phyloP scores from a whole-genome alignment of 2,888 invertebrate species.

The Pristionchus fissidentatus region DNA sequence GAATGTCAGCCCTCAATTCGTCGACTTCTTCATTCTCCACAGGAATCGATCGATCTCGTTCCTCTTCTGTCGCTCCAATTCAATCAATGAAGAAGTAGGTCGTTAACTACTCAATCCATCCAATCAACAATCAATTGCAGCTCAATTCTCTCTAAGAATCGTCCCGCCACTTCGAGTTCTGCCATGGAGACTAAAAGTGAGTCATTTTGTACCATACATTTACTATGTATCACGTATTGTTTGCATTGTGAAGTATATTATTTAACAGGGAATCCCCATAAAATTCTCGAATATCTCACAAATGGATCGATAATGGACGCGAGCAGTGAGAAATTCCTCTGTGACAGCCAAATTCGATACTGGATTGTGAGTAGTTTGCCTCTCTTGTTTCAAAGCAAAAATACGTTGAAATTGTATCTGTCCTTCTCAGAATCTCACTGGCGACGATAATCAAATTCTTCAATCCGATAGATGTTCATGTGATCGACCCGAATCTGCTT shows the following conservation, averaged over 20 bases:
- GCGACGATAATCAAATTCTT: background rate
- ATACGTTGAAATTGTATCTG: background rate
- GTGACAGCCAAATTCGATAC: background rate
- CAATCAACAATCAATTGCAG: background rate
- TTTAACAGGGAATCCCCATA: background rate
- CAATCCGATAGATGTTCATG: background rate
- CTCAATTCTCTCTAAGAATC: too few species aligned
- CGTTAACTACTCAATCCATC: background rate
- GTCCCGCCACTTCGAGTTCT: too few species aligned
- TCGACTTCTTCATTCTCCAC: background rate
- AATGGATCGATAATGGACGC: background rate
- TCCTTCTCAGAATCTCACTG: constrained; percentile 16
- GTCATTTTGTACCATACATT: too few species aligned
- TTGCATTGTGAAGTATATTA: background rate
- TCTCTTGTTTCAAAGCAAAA: too few species aligned
- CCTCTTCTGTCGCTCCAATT: background rate
- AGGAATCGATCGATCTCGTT: constrained; percentile 22
- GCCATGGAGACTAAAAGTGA: too few species aligned
- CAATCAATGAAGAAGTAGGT: background rate
- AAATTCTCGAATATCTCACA: background rate
- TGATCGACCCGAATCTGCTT: background rate
- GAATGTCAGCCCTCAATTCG: background rate
- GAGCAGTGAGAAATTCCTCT: background rate
- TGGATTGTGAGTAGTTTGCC: constrained; percentile 25
- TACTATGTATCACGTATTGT: background rate